Evolutionary conservation across 2,888 invertebrate genomes (phyloP).

Genomic region (Tipula unca): DNA sequence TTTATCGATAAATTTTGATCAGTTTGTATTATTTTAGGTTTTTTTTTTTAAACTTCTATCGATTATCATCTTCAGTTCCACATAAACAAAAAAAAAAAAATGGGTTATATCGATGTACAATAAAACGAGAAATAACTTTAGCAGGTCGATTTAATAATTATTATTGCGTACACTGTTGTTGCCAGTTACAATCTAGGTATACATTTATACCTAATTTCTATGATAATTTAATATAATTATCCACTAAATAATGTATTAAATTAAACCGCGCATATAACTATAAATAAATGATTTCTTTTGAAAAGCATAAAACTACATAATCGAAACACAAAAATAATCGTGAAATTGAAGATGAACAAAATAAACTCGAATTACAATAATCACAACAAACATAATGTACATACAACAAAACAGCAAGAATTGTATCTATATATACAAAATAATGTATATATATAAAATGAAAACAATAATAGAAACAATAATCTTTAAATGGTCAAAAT

Average conservation of each 20-base stretch:
- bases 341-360: neutral
- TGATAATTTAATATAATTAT: neutral
- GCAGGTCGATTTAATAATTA: neutral
- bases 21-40: neutral
- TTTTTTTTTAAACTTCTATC: neutral
- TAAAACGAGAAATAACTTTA: neutral
- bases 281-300: neutral
- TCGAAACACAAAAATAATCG: constrained; percentile 2
- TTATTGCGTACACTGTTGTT: neutral
- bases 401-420: neutral
- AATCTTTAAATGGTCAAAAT: constrained; percentile 18
- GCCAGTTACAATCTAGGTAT: neutral
- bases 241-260: neutral
- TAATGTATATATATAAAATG: neutral
- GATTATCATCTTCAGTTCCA: constrained; percentile 9
- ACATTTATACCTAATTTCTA: neutral
- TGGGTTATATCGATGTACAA: neutral
- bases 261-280: neutral
- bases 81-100: neutral
- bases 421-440: neutral
- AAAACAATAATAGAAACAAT: neutral
- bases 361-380: constrained; percentile 8
- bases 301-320: neutral
- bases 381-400: neutral
- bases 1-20: neutral